These are phyloP conservation scores for Hypomecis punctinalis DNA, from an alignment of 2,888 invertebrate species.

Conservation along the genomic window DNA sequence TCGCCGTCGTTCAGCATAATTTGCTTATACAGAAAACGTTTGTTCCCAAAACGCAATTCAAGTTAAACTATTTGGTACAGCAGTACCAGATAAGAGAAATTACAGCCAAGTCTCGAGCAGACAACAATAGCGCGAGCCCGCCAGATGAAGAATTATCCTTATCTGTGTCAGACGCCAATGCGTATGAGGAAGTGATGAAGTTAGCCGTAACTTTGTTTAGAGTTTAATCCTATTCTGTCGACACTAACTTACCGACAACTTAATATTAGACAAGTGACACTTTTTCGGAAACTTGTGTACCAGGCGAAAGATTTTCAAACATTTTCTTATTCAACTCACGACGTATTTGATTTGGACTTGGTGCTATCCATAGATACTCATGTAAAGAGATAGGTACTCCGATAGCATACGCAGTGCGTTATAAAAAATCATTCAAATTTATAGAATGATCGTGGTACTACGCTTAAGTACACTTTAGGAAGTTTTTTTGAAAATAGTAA, in stretches of 20 bases:
- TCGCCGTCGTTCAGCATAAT: background rate
- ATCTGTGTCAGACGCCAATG: conserved; percentile 35
- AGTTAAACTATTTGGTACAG: conserved; percentile 23
- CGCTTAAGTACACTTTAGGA: too few species aligned
- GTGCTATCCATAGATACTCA: too few species aligned
- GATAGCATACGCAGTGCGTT: too few species aligned
- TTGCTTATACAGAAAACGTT: conserved; percentile 3
- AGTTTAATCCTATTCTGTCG: conserved; percentile 26
- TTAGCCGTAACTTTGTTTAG: conserved; percentile 30
- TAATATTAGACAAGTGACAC: conserved; percentile 8
- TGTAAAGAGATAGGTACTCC: too few species aligned
- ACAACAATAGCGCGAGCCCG: conserved; percentile 35
- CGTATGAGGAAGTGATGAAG: conserved; percentile 29
- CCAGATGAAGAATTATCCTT: conserved; percentile 36
- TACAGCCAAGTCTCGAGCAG: conserved; percentile 27
- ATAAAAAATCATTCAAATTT: too few species aligned
- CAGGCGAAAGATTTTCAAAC: background rate
- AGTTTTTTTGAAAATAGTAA: too few species aligned
- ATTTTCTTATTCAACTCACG: background rate
- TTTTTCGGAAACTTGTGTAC: conserved; percentile 1
- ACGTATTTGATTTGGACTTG: background rate
- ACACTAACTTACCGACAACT: conserved; percentile 15
- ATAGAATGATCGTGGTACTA: too few species aligned
- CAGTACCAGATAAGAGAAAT: conserved; percentile 31
- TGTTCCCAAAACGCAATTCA: conserved; percentile 14